Conservation (phyloP, 2,113 vertebrate species). For the Urocynchramus pylzowi region DNA sequence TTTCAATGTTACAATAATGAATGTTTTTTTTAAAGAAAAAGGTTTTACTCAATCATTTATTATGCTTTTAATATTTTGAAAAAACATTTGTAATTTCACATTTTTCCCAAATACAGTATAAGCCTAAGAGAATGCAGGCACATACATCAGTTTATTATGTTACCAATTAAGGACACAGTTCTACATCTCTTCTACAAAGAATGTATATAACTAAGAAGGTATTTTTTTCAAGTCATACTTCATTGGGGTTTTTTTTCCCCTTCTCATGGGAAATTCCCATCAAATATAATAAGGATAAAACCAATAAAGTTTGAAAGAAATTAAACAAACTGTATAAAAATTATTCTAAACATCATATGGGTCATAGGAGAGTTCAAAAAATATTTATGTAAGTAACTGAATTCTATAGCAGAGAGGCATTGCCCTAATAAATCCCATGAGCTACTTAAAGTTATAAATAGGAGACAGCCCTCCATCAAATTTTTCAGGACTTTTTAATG, state of each 20-base stretch:
- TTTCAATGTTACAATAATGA: neutral
- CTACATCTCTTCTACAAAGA: neutral
- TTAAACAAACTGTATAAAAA: slow-evolving; percentile 14
- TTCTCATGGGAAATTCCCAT: slow-evolving; percentile 16
- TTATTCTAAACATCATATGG: neutral
- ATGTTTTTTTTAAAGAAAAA: neutral
- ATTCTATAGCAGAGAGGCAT: neutral
- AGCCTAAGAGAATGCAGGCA: neutral
- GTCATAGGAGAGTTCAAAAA: slow-evolving; percentile 15
- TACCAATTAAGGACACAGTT: slow-evolving; percentile 12
- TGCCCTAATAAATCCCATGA: neutral
- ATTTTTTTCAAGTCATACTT: neutral
- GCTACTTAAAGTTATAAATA: neutral
- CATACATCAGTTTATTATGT: neutral
- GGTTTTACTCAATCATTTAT: neutral
- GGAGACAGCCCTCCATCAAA: neutral
- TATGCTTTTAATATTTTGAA: neutral
- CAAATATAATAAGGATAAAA: slow-evolving; percentile 16
- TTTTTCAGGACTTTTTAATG: neutral
- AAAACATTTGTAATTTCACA: neutral
- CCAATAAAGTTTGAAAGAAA: slow-evolving; percentile 25
- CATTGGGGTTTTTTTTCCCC: neutral
- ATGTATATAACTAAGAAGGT: neutral
- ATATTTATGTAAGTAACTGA: slow-evolving; percentile 9
- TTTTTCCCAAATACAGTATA: neutral